Evolutionary conservation across 2,888 invertebrate genomes (phyloP).

Genomic region (Celastrina argiolus): DNA sequence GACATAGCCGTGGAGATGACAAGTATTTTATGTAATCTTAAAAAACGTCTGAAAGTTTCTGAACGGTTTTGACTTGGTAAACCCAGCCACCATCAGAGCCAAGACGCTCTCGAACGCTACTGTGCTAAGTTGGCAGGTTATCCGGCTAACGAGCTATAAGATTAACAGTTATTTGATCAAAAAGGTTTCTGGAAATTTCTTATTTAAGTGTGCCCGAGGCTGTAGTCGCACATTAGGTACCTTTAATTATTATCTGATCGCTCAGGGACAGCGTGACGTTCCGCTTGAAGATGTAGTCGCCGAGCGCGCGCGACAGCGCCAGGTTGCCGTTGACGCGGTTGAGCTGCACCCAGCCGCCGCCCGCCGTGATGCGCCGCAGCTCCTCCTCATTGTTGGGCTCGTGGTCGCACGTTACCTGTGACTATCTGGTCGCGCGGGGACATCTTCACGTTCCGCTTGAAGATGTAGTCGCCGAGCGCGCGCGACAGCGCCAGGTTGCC

Average conservation of each 20-base stretch:
- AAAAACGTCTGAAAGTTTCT: too few species aligned
- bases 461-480: slow-evolving; percentile 97
- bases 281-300: slow-evolving; percentile 97
- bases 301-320: slow-evolving; percentile 96
- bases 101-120: too few species aligned
- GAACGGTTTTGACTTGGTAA: too few species aligned
- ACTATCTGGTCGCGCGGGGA: slow-evolving; percentile 97
- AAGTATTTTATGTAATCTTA: too few species aligned
- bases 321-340: slow-evolving; percentile 99
- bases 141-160: too few species aligned
- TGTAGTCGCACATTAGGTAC: slow-evolving; percentile 50
- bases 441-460: slow-evolving; percentile 92
- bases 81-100: too few species aligned
- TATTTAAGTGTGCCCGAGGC: too few species aligned
- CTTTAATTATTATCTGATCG: slow-evolving; percentile 98
- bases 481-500: slow-evolving; percentile 97
- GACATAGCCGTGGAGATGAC: too few species aligned
- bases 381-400: slow-evolving; percentile 90
- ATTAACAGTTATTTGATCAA: too few species aligned
- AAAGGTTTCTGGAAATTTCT: too few species aligned
- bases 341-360: slow-evolving; percentile 98
- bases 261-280: slow-evolving; percentile 90
- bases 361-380: slow-evolving; percentile 91
- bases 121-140: too few species aligned
- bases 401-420: slow-evolving; percentile 79